These are phyloP conservation scores for Trinorchestia longiramus DNA, from an alignment of 1,140 invertebrate genomes.

Conservation along the genomic window DNA sequence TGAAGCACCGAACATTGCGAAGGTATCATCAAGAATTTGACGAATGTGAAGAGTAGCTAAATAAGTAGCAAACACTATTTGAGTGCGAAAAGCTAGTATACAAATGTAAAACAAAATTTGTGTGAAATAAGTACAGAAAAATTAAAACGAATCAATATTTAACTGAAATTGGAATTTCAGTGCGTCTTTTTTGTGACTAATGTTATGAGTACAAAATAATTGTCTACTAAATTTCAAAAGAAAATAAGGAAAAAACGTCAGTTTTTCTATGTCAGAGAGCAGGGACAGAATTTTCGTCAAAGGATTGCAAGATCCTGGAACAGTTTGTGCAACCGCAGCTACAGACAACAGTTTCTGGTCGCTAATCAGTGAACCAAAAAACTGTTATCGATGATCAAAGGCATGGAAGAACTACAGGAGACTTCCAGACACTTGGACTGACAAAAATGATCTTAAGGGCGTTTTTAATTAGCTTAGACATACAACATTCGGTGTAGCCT, in stretches of 20 bases:
- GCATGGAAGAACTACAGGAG: background rate
- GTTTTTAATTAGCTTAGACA: conserved; percentile 1
- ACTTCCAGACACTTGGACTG: background rate
- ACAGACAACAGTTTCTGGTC: background rate
- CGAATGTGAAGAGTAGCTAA: too few species aligned
- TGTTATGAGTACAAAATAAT: background rate
- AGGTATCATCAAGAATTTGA: too few species aligned
- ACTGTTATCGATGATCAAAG: background rate
- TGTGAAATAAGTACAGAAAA: background rate
- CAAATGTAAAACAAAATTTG: too few species aligned
- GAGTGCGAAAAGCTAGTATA: too few species aligned
- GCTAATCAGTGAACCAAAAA: background rate
- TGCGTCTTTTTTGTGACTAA: background rate
- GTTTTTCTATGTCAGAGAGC: background rate
- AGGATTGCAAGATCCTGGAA: background rate
- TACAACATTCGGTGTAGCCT: background rate
- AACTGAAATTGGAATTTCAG: background rate
- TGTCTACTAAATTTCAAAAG: background rate
- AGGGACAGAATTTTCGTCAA: background rate
- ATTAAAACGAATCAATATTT: background rate
- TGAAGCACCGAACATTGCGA: too few species aligned
- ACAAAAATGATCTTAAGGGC: background rate
- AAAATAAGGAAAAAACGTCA: background rate
- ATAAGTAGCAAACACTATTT: too few species aligned
- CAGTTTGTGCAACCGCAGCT: background rate